Conservation (phyloP, 2,113 vertebrate species). For the Drymodes brunneopygia region DNA sequence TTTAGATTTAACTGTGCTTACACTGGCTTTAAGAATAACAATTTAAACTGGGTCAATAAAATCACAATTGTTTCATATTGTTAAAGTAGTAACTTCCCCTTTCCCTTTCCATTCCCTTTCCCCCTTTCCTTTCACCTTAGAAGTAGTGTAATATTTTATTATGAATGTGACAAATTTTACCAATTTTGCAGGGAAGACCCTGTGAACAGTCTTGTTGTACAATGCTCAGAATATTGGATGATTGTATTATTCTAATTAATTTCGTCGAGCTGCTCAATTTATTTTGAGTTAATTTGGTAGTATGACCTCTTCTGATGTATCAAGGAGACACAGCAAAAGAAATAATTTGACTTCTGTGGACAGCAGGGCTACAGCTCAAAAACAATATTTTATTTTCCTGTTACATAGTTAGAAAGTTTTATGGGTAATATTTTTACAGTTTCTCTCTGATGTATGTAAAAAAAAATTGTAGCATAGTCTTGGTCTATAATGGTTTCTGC, state of each 20-base stretch:
- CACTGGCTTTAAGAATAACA: neutral
- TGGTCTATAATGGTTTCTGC: neutral
- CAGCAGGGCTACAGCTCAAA: neutral
- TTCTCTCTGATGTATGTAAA: neutral
- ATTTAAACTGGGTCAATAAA: neutral
- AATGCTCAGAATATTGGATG: neutral
- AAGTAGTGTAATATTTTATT: neutral
- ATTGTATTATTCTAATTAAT: neutral
- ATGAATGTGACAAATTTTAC: neutral
- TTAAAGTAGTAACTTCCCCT: neutral
- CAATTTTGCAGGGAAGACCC: neutral
- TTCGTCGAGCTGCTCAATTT: neutral
- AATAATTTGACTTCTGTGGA: neutral
- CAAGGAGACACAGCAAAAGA: neutral
- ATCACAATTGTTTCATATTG: neutral
- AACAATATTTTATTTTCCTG: neutral
- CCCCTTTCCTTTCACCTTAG: neutral
- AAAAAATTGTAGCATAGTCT: neutral
- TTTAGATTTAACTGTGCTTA: slow-evolving; percentile 25
- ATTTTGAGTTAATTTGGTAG: neutral
- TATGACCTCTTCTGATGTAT: neutral
- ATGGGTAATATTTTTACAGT: neutral
- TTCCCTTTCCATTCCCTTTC: neutral
- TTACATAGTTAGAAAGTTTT: neutral
- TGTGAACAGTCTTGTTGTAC: neutral